phyloP scores from a whole-genome alignment of 2,113 vertebrate genomes.

The Octodon degus region DNA sequence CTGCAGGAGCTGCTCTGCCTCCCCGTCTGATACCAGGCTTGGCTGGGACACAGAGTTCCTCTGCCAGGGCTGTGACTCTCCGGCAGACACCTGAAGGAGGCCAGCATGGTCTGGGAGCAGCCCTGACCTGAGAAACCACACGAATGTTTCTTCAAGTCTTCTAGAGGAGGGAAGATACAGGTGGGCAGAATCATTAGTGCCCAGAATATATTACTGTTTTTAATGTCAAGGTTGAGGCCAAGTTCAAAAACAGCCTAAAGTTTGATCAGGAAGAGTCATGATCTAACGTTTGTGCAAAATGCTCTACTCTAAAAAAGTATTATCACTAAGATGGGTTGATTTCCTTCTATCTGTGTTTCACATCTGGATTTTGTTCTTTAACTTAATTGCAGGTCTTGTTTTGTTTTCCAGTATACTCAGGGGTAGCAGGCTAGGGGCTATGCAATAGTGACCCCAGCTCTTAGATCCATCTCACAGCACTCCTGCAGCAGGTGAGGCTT shows the following conservation, averaged over 20 bases:
- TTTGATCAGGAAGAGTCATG: background rate
- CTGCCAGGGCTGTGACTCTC: background rate
- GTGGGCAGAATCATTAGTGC: background rate
- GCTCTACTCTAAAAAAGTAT: background rate
- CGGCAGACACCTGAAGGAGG: background rate
- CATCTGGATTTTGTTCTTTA: background rate
- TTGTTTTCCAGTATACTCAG: background rate
- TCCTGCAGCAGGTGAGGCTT: background rate
- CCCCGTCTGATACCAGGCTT: background rate
- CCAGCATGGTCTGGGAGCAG: background rate
- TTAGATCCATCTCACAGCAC: background rate
- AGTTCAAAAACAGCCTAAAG: background rate
- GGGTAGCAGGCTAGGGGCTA: background rate
- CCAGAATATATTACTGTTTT: background rate
- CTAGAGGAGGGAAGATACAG: fast-evolving
- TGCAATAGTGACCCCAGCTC: background rate
- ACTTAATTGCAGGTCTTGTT: background rate
- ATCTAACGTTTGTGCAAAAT: background rate
- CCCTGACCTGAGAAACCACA: background rate
- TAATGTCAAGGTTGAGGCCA: background rate
- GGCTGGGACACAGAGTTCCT: background rate
- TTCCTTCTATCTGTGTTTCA: background rate
- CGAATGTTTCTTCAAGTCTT: background rate
- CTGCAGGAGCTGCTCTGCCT: background rate
- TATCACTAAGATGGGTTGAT: background rate